Conservation (phyloP, 2,888 invertebrate species). For the Calameuta filiformis region DNA sequence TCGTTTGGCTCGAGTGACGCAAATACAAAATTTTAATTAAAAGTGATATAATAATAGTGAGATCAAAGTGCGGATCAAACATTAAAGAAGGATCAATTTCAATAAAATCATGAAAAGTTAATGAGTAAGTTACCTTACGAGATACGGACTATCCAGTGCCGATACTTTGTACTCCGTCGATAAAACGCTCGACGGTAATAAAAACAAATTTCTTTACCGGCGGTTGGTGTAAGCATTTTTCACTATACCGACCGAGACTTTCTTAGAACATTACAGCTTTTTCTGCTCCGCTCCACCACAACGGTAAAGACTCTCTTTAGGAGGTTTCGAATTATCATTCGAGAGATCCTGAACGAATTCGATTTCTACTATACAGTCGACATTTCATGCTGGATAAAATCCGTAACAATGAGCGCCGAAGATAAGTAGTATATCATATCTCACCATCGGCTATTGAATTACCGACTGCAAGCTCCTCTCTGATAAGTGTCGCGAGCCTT, state of each 20-base stretch:
- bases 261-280: background rate
- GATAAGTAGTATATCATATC: conserved; percentile 30
- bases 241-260: background rate
- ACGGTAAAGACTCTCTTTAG: background rate
- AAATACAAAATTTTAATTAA: background rate
- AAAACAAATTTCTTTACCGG: background rate
- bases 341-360: background rate
- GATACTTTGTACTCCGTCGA: background rate
- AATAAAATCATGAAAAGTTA: too few species aligned
- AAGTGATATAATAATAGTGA: too few species aligned
- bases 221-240: background rate
- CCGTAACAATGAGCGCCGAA: background rate
- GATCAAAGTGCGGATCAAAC: too few species aligned
- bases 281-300: background rate
- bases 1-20: background rate
- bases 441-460: conserved; percentile 42
- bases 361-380: background rate
- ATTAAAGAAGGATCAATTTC: too few species aligned
- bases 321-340: background rate
- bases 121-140: too few species aligned
- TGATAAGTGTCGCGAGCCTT: conserved; percentile 72
- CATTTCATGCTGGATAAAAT: background rate
- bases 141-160: too few species aligned
- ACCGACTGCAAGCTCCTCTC: conserved; percentile 68
- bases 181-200: background rate